A percentile compares a stretch with the other conserved stretches of the same genome.
These are phyloP conservation scores for Plutella xylostella DNA, from an alignment of 2,888 invertebrate species.

Conservation along the genomic window DNA sequence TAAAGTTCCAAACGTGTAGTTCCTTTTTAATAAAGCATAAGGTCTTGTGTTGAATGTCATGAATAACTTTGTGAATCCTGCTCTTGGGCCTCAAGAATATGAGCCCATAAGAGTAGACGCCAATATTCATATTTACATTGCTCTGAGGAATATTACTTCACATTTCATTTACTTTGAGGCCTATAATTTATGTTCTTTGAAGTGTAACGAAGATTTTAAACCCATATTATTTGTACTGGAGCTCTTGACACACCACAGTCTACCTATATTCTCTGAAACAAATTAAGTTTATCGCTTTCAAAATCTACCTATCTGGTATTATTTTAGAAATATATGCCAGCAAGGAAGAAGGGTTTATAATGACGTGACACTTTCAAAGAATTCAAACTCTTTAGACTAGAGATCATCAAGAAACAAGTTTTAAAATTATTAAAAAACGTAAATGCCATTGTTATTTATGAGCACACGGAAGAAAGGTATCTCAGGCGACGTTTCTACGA, in stretches of 20 bases:
- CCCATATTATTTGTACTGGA: background rate
- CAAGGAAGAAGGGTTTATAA: too few relatives aligned
- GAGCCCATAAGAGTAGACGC: slow-evolving; percentile 39
- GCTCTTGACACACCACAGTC: background rate
- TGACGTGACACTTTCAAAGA: background rate
- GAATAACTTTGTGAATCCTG: background rate
- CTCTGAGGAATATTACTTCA: slow-evolving; percentile 18
- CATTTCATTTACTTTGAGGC: slow-evolving; percentile 39
- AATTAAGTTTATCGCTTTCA: background rate
- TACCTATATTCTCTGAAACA: background rate
- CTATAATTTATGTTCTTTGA: slow-evolving; percentile 31
- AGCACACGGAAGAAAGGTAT: slow-evolving; percentile 44
- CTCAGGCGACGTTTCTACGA: slow-evolving; percentile 39
- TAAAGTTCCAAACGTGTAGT: too few relatives aligned
- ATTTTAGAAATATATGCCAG: too few relatives aligned
- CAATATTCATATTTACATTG: slow-evolving; percentile 49
- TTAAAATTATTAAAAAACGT: slow-evolving; percentile 35
- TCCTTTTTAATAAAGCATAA: too few relatives aligned
- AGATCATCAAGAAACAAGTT: slow-evolving; percentile 23
- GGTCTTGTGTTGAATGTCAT: too few relatives aligned
- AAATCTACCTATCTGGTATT: too few relatives aligned
- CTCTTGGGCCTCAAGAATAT: slow-evolving; percentile 2
- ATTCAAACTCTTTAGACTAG: background rate
- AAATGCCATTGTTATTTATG: slow-evolving; percentile 46
- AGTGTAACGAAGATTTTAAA: slow-evolving; percentile 6